phyloP scores from a whole-genome alignment of 2,113 vertebrate genomes.

The Oceanodroma tethys region DNA sequence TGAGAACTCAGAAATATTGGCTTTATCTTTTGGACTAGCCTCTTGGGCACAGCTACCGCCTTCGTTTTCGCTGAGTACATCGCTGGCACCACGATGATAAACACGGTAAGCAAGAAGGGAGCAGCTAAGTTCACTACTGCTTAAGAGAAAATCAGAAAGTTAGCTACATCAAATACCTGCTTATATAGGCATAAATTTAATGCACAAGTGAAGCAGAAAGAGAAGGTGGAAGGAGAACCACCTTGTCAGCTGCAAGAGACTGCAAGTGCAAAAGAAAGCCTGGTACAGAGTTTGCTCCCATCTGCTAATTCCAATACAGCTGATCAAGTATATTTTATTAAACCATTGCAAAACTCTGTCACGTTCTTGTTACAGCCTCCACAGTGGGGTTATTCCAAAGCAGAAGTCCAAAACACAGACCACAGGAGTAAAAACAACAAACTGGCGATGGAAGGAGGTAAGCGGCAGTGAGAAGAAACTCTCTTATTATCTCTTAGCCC shows the following conservation, averaged over 20 bases:
- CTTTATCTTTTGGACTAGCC: not conserved
- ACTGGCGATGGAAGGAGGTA: not conserved
- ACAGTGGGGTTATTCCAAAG: conserved; percentile 4
- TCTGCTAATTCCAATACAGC: not conserved
- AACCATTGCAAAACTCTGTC: conserved; percentile 9
- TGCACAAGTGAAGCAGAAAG: not conserved
- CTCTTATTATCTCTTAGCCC: not conserved
- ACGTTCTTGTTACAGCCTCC: not conserved
- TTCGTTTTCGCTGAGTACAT: not conserved
- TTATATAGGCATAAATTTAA: not conserved
- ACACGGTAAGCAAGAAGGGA: not conserved
- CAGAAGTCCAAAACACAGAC: conserved; percentile 21
- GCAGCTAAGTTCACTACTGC: not conserved
- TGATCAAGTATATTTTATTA: not conserved
- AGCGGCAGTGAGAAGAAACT: not conserved
- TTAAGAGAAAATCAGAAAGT: not conserved
- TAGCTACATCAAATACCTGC: not conserved
- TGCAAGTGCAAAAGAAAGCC: not conserved
- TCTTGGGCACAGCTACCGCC: not conserved
- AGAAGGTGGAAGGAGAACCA: not conserved
- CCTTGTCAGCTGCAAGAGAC: not conserved
- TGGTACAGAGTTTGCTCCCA: not conserved
- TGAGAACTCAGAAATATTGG: not conserved
- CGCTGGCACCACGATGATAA: not conserved
- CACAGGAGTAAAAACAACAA: not conserved